Evolutionary conservation across 1,140 invertebrate species (phyloP).

Genomic region (Phymorhynchus buccinoides): DNA sequence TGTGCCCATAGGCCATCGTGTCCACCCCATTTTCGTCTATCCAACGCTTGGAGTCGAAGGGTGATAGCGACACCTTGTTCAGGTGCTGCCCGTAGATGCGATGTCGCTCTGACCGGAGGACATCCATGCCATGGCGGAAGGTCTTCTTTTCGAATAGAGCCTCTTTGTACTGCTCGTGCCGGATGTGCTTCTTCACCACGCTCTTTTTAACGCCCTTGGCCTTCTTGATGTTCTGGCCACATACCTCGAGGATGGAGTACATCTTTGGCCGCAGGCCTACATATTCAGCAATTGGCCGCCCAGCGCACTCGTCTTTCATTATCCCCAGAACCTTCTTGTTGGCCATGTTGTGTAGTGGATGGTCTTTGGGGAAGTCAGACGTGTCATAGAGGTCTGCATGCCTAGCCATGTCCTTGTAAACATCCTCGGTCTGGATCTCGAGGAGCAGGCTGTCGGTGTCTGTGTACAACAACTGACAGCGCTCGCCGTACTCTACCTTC

Average conservation of each 20-base stretch:
- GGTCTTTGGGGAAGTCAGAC: conserved; percentile 39
- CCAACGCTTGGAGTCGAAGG: conserved; percentile 33
- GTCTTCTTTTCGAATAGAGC: conserved; percentile 44
- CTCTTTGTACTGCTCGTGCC: conserved; percentile 55
- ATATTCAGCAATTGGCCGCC: conserved; percentile 69
- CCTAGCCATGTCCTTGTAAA: conserved; percentile 61
- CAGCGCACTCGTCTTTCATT: conserved; percentile 75
- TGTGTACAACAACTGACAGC: conserved; percentile 61
- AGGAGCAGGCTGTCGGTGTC: conserved; percentile 73
- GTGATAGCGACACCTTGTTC: not conserved
- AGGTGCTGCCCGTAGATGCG: no score
- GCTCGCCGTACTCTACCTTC: conserved; percentile 57
- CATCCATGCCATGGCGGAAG: conserved; percentile 46
- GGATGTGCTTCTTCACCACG: conserved; percentile 50
- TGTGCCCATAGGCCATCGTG: no score
- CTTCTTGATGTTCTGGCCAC: conserved; percentile 52
- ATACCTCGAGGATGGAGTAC: conserved; percentile 60
- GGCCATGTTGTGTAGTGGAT: conserved; percentile 32
- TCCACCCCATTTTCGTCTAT: no score
- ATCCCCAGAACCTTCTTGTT: conserved; percentile 75
- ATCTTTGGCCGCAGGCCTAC: conserved; percentile 73
- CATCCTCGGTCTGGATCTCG: conserved; percentile 63
- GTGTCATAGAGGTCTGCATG: conserved; percentile 34
- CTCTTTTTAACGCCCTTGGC: conserved; percentile 52
- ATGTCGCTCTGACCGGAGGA: conserved; percentile 42